Conservation (phyloP, 2,113 vertebrate genomes). For the Jaculus jaculus region DNA sequence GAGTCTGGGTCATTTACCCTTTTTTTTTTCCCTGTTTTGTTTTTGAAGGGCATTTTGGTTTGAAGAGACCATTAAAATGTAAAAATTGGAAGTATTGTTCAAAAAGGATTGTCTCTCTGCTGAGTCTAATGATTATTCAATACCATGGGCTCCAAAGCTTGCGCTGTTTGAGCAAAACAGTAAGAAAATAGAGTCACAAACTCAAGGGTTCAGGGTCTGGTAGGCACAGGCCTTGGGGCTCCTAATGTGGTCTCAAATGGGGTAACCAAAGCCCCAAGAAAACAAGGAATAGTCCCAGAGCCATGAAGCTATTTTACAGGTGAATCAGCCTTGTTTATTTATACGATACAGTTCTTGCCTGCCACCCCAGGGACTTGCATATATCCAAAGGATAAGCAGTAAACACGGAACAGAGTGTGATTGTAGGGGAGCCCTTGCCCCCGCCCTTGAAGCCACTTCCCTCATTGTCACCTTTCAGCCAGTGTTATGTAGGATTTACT, state of each 20-base stretch:
- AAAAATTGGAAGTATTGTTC: neutral
- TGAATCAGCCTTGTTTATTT: neutral
- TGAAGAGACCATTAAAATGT: constrained; percentile 18
- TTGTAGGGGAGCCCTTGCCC: neutral
- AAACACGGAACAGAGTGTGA: accelerated
- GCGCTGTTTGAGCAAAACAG: neutral
- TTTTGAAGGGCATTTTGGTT: constrained; percentile 40
- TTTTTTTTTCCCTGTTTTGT: neutral
- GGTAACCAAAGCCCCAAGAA: neutral
- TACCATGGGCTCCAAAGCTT: neutral
- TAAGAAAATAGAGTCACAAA: neutral
- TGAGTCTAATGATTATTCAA: neutral
- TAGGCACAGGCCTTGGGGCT: neutral
- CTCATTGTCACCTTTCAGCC: neutral
- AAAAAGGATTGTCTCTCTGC: neutral
- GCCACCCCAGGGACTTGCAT: neutral
- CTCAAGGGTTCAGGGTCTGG: neutral
- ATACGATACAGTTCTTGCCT: neutral
- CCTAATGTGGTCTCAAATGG: neutral
- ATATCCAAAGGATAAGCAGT: neutral
- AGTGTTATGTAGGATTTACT: accelerated
- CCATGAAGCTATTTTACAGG: neutral
- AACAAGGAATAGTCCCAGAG: neutral
- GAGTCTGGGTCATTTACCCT: neutral
- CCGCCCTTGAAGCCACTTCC: neutral